Base-by-base conservation (phyloP, 2,888 invertebrate species). In the Druceiella hillmani region DNA sequence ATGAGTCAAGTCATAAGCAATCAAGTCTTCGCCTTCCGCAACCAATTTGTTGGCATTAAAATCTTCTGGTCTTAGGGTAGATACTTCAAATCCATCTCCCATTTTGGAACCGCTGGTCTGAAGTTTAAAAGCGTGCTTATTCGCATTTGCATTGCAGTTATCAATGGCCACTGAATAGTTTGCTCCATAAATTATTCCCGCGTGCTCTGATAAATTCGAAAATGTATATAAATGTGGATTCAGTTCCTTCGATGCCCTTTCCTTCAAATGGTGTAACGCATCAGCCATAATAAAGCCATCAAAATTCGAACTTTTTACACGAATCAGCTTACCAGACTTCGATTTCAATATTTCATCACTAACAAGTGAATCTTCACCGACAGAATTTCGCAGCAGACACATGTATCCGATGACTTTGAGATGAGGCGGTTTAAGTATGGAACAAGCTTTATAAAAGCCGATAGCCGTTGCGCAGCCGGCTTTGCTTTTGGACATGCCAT, bases 251-350 rank as follows among this genome's bases (percentile, higher is more conserved):
- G 72, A 53, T 9, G 89, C 90, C 60, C 75, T 61, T 56, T 81
- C 80, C 57, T 78, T 79, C 56, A 79, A 66, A 71, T 79, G 56
- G 27, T 56, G 66, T 2, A 92, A 66, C 0, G 87, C 80, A 62
- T 92, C 91, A 2, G 86, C 84, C 89, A 92, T 90, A 1, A 86
- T 86, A 71, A 92, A 80, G 30, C 93, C 93, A 66, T 94, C 93
- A 1, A 92, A 91, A 57, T 94, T 93, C 1, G 93, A 93, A 57
- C 94, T 92, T 4, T 83, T 83, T 13, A 94, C 78, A 42, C 92
- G 74, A 1, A 92, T 80, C 14, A 87, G 74, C 25, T 78, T 79
- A 1, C 90, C 89, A 34, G 89, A 84, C 51, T 83, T 77, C 1
- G 88, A 81, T 1, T 81, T 74, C 36, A 93, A 72, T 34, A 93